phyloP scores from a whole-genome alignment of 2,888 invertebrate species.

The Himalopsyche kuldschensis region DNA sequence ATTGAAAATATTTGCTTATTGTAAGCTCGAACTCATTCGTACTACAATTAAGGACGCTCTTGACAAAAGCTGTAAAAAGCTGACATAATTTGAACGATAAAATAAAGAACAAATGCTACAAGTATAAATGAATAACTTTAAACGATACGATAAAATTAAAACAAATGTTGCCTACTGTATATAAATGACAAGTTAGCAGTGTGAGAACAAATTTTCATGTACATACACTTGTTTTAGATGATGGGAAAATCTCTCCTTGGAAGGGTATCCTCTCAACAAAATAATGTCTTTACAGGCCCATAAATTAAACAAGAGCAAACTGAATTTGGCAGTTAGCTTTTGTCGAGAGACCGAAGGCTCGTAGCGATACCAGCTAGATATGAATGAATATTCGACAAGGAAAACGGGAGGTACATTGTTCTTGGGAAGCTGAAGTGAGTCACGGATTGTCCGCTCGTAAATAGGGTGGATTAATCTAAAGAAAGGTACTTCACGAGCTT shows the following conservation, averaged over 20 bases:
- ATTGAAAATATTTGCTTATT: too few species aligned
- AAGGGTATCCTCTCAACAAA: neutral
- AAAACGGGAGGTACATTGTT: neutral
- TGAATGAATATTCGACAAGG: neutral
- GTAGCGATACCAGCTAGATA: neutral
- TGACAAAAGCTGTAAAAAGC: too few species aligned
- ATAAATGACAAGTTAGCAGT: too few species aligned
- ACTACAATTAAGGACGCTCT: too few species aligned
- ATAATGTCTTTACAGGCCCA: slow-evolving; percentile 7
- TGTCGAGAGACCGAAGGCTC: neutral
- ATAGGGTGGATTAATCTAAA: neutral
- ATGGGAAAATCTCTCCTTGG: neutral
- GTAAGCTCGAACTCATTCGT: too few species aligned
- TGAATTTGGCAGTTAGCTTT: slow-evolving; percentile 25
- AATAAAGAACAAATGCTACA: too few species aligned
- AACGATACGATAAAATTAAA: neutral
- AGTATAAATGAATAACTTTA: too few species aligned
- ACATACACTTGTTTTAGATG: neutral
- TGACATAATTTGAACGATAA: too few species aligned
- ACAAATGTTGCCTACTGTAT: too few species aligned
- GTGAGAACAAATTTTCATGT: neutral
- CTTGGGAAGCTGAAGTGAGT: neutral
- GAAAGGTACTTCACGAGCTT: neutral
- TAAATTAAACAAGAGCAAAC: slow-evolving; percentile 17
- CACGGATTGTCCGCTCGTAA: neutral